A percentile compares a stretch with the other conserved stretches of the same genome.
Conservation (phyloP, 2,113 vertebrate genomes). For the Pseudopipra pipra region DNA sequence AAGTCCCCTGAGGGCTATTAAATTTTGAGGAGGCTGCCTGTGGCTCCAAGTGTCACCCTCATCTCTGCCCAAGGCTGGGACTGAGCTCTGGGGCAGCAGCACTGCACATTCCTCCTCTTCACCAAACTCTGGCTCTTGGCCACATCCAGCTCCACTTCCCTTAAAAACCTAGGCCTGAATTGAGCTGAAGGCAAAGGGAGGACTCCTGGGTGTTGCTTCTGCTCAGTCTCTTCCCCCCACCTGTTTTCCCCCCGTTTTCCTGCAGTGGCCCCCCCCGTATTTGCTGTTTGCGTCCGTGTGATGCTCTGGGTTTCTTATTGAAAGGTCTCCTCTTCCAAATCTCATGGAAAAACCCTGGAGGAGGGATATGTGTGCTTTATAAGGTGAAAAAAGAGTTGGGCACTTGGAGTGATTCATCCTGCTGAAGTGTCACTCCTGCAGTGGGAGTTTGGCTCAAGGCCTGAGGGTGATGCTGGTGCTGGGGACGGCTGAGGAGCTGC, state of each 20-base stretch:
- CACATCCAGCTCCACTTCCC: not conserved
- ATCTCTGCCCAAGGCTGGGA: not conserved
- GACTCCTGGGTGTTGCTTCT: not conserved
- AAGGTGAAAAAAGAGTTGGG: not conserved
- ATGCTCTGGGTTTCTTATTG: not conserved
- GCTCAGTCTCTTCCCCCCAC: not conserved
- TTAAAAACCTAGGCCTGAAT: not conserved
- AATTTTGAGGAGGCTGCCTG: not conserved
- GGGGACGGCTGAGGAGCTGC: not conserved
- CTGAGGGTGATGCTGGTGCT: not conserved
- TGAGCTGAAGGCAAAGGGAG: not conserved
- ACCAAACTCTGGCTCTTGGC: not conserved
- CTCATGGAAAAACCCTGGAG: not conserved
- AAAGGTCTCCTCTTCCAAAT: not conserved
- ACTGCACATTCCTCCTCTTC: not conserved
- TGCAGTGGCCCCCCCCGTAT: not conserved
- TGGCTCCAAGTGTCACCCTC: not conserved
- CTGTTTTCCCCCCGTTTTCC: not conserved
- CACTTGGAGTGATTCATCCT: not conserved
- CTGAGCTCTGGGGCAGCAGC: not conserved
- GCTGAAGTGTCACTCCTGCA: not conserved
- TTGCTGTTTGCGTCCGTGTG: rapidly evolving
- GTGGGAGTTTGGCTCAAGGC: not conserved
- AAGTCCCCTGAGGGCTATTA: not conserved
- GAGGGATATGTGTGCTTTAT: not conserved